Evolutionary conservation across 1,140 invertebrate genomes (phyloP), one percentile per base, ranked within the genome.

Genomic region (Anoplolepis gracilipes): DNA sequence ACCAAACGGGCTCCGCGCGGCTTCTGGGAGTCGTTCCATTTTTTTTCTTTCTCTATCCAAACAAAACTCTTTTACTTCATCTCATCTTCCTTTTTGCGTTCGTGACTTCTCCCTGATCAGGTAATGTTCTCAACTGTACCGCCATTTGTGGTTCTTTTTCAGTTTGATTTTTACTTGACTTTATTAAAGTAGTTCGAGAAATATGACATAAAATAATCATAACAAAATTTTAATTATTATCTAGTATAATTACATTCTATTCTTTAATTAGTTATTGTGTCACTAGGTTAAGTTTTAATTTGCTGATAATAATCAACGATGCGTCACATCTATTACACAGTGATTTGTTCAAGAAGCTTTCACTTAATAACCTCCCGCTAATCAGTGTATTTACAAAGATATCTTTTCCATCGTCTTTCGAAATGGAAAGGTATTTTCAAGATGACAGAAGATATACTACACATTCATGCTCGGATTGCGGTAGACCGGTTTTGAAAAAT

Each of bases 41-140:
- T 88, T 84, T 89, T 85, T 86, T 85, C 69, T 59, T 85, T 30
- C 33, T 72, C 82, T 86, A 77, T 69, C 85, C 88, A 90, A 91
- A 91, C 86, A 90, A 87, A 91, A 89, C 87, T 90, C 86, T 88
- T 91, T 90, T 86, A 87, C 70, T 46, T 64, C 46, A 61, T 70
- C 30, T 90, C 61, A 59, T 19, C 57, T 89, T 87, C 73, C 67
- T 90, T 91, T n/a, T 90, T 91, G 67, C 79, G 82, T 85, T 89
- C 89, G 86, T 90, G 89, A 90, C 88, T 90, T 87, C 88, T 89
- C 79, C 36, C 79, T 64, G 73, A 76, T 62, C 81, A 65, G n/a
- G 49, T 85, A 25, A 57, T 87, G 88, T 89, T 89, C 69, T 89
- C 88, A 90, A 89, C 88, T 72, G 46, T 42, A 22, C 1, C 30